phyloP scores from a whole-genome alignment of 1,140 invertebrate genomes.

The Drosophila orena region DNA sequence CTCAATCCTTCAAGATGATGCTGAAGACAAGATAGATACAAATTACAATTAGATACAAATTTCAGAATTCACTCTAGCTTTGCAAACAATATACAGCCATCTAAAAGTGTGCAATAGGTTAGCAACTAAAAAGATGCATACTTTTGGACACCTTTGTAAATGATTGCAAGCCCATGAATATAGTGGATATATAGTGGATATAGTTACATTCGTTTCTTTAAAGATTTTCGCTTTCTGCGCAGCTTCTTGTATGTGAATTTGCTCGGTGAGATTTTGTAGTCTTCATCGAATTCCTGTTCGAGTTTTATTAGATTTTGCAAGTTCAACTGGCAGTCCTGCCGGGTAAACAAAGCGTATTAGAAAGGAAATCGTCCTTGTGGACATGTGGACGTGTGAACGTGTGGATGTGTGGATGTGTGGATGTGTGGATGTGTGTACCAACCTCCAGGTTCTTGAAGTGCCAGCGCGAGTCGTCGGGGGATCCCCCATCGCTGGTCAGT shows the following conservation, averaged over 20 bases:
- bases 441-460: constrained; percentile 83
- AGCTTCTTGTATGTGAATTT: constrained; percentile 83
- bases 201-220: constrained; percentile 74
- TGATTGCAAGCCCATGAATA: background rate
- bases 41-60: background rate
- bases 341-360: background rate
- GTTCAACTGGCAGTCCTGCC: constrained; percentile 81
- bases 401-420: too few relatives aligned
- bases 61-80: background rate
- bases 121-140: background rate
- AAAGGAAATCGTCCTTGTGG: background rate
- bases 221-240: constrained; percentile 79
- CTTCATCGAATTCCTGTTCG: constrained; percentile 84
- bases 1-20: constrained; percentile 67
- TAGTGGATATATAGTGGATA: constrained; percentile 35
- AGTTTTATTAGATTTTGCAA: constrained; percentile 83
- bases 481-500: constrained; percentile 54
- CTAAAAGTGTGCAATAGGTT: background rate
- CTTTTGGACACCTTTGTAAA: background rate
- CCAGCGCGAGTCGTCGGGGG: constrained; percentile 70
- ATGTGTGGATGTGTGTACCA: background rate
- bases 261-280: constrained; percentile 84
- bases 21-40: constrained; percentile 36
- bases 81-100: background rate
- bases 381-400: too few relatives aligned